Percentiles rank a stretch among this genome's conserved stretches.
Conservation (phyloP, 1,140 invertebrate genomes). For the Drosophila punjabiensis region DNA sequence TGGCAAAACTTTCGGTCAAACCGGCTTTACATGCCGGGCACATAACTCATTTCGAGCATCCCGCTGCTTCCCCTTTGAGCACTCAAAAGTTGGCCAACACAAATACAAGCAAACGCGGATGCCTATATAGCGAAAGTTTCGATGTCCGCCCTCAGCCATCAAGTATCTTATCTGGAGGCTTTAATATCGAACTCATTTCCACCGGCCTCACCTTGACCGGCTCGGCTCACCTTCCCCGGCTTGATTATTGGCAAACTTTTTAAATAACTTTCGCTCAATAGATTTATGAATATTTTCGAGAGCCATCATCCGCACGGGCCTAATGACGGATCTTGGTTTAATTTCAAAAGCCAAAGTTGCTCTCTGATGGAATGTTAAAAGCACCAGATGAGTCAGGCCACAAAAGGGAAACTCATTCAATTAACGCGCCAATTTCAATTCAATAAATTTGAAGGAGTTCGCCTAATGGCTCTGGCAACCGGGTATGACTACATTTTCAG, state of each 20-base stretch:
- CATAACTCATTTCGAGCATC: constrained; percentile 64
- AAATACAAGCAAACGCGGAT: constrained; percentile 13
- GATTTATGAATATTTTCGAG: constrained; percentile 47
- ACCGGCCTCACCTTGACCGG: constrained; percentile 32
- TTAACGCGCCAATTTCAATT: constrained; percentile 39
- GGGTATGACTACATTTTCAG: neutral
- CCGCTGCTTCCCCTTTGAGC: constrained; percentile 30
- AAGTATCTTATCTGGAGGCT: constrained; percentile 20
- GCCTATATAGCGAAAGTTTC: constrained; percentile 29
- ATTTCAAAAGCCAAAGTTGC: constrained; percentile 15
- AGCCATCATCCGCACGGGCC: neutral
- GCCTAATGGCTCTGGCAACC: neutral
- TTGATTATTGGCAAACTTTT: constrained; percentile 63
- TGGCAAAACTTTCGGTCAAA: constrained; percentile 43
- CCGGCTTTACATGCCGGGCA: constrained; percentile 61
- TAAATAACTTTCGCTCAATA: constrained; percentile 38
- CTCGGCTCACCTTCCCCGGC: constrained; percentile 1
- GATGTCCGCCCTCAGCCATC: neutral
- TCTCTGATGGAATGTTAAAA: neutral
- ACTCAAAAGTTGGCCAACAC: constrained; percentile 28
- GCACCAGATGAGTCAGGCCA: constrained; percentile 14
- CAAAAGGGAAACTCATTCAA: constrained; percentile 29
- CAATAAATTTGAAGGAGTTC: constrained; percentile 23
- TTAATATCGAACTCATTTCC: constrained; percentile 34
- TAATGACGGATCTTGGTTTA: constrained; percentile 26